Conservation (phyloP, 2,113 vertebrate species). For the Sylvicapra grimmia region DNA sequence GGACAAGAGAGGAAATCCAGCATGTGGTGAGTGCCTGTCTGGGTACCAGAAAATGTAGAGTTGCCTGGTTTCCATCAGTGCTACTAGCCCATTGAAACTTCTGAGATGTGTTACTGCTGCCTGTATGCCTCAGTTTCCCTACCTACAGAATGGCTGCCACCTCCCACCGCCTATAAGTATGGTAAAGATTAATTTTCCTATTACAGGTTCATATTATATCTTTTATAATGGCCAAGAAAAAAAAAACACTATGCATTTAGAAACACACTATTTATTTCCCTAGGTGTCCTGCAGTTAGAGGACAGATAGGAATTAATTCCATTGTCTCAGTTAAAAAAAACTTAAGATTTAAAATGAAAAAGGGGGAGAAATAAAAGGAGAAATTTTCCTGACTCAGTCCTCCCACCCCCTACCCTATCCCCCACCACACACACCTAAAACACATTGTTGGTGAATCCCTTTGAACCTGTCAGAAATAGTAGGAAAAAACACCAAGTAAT, state of each 20-base stretch:
- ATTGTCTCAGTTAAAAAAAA: background rate
- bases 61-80: background rate
- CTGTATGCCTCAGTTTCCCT: background rate
- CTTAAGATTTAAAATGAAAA: background rate
- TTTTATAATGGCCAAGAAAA: background rate
- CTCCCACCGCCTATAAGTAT: too few species aligned
- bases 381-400: background rate
- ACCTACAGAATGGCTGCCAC: background rate
- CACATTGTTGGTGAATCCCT: background rate
- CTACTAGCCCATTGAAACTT: background rate
- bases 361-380: background rate
- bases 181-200: background rate
- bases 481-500: background rate
- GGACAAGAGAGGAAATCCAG: background rate
- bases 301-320: background rate
- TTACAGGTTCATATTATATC: background rate
- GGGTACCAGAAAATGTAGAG: background rate
- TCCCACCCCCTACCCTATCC: fast-evolving
- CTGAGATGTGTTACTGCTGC: background rate
- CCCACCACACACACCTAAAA: background rate
- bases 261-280: background rate
- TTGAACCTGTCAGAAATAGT: conserved; percentile 26
- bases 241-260: background rate
- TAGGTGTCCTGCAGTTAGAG: background rate
- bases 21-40: background rate